Evolutionary conservation across 2,888 invertebrate genomes (phyloP).

Genomic region (Lissocephala sabroskyi): DNA sequence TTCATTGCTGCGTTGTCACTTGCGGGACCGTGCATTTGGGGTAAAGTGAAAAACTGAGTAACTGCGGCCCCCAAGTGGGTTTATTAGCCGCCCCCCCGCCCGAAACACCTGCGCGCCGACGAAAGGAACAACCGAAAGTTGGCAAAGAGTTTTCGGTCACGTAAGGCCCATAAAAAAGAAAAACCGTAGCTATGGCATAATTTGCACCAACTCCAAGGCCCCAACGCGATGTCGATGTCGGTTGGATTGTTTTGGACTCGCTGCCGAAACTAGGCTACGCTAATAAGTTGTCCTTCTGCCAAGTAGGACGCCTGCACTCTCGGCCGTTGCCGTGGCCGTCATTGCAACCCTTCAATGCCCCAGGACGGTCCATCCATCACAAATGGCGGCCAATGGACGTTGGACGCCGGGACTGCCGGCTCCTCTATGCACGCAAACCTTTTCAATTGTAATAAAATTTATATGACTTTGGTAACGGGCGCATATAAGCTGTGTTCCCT

Average conservation of each 20-base stretch:
- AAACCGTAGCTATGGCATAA: conserved; percentile 53
- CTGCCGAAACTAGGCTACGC: conserved; percentile 42
- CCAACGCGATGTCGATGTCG: conserved; percentile 13
- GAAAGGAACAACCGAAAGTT: conserved; percentile 20
- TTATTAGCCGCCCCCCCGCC: no score
- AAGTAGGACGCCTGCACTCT: conserved; percentile 24
- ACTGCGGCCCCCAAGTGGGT: conserved; percentile 13
- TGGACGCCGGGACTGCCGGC: conserved; percentile 9
- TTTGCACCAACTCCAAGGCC: conserved; percentile 24
- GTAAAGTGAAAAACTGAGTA: conserved; percentile 36
- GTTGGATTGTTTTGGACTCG: conserved; percentile 28
- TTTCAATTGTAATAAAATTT: conserved; percentile 63
- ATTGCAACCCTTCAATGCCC: conserved; percentile 40
- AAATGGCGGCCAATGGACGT: conserved; percentile 16
- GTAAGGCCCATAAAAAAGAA: conserved; percentile 56
- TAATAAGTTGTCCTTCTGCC: conserved; percentile 41
- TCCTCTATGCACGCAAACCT: conserved; percentile 30
- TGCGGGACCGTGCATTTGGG: conserved; percentile 1
- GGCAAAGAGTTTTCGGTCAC: conserved; percentile 59
- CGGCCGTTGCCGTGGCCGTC: conserved; percentile 15
- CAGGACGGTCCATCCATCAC: conserved; percentile 42
- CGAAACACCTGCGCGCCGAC: conserved; percentile 27
- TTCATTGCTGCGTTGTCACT: conserved; percentile 6
- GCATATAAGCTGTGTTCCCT: conserved; percentile 31
- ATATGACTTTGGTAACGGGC: conserved; percentile 50